phyloP scores from a whole-genome alignment of 2,888 invertebrate genomes.

The Pheosia gnoma region DNA sequence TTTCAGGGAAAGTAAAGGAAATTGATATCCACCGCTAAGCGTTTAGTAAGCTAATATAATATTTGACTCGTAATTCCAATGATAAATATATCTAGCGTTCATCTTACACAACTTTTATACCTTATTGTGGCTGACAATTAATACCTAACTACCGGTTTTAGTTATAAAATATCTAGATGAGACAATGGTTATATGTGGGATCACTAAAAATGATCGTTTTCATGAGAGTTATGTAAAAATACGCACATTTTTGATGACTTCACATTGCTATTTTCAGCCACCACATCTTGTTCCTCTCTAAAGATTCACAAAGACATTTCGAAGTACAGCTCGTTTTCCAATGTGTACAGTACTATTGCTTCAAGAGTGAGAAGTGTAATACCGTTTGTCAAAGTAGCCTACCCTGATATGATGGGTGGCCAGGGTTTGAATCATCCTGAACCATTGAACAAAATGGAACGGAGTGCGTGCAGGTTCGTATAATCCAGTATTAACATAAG shows the following conservation, averaged over 20 bases:
- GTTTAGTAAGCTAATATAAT: too few relatives aligned
- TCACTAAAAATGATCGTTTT: too few relatives aligned
- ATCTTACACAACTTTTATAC: too few relatives aligned
- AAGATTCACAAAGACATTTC: constrained; percentile 78
- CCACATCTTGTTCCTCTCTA: constrained; percentile 69
- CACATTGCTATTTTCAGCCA: constrained; percentile 49
- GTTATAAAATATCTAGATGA: too few relatives aligned
- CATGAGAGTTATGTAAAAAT: too few relatives aligned
- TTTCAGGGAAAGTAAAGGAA: background rate
- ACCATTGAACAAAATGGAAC: constrained; percentile 83
- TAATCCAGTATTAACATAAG: constrained; percentile 2
- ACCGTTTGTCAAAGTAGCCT: constrained; percentile 89
- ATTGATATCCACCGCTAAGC: constrained; percentile 2
- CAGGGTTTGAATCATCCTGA: constrained; percentile 82
- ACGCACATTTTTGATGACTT: too few relatives aligned
- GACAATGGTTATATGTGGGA: too few relatives aligned
- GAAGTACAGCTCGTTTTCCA: constrained; percentile 61
- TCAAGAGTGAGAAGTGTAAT: constrained; percentile 85
- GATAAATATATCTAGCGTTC: too few relatives aligned
- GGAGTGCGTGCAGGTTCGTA: constrained; percentile 73
- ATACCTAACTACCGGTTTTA: too few relatives aligned
- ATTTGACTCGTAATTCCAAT: too few relatives aligned
- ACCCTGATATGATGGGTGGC: constrained; percentile 88
- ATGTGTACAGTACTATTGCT: constrained; percentile 82
- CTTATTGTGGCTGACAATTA: too few relatives aligned